Evolutionary conservation across 2,797 vertebrate species (phyloP).

Genomic region (Brachyrhaphis roseni): DNA sequence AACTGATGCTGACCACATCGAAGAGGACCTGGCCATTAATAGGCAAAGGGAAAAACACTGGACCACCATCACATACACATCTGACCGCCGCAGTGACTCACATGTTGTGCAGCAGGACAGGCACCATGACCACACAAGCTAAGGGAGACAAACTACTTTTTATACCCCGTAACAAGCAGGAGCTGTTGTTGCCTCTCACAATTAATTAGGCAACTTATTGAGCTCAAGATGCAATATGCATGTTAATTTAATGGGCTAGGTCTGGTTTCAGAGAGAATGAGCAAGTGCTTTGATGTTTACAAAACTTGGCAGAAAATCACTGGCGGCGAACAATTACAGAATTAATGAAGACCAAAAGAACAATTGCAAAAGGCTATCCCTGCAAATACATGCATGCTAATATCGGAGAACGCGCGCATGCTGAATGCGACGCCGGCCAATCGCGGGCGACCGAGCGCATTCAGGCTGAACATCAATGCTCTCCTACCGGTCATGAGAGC

Average conservation of each 20-base stretch:
- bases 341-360: conserved; percentile 82
- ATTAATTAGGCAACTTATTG: conserved; percentile 79
- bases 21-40: conserved; percentile 78
- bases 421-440: conserved; percentile 68
- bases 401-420: conserved; percentile 69
- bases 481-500: conserved; percentile 54
- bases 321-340: conserved; percentile 75
- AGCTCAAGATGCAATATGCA: conserved; percentile 80
- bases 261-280: conserved; percentile 67
- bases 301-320: conserved; percentile 81
- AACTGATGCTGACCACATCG: conserved; percentile 78
- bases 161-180: conserved; percentile 66
- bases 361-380: conserved; percentile 69
- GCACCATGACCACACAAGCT: conserved; percentile 42
- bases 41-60: conserved; percentile 57
- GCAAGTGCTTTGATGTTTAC: conserved; percentile 82
- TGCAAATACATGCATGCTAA: conserved; percentile 79
- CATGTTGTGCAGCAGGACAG: conserved; percentile 27
- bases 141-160: conserved; percentile 56
- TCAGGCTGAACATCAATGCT: conserved; percentile 42
- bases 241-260: conserved; percentile 81
- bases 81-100: conserved; percentile 49
- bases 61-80: conserved; percentile 69
- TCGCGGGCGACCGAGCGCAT: conserved; percentile 27
- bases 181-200: conserved; percentile 66